Base-by-base conservation (phyloP, 2,888 invertebrate genomes). In the Meiosimyza decipiens region DNA sequence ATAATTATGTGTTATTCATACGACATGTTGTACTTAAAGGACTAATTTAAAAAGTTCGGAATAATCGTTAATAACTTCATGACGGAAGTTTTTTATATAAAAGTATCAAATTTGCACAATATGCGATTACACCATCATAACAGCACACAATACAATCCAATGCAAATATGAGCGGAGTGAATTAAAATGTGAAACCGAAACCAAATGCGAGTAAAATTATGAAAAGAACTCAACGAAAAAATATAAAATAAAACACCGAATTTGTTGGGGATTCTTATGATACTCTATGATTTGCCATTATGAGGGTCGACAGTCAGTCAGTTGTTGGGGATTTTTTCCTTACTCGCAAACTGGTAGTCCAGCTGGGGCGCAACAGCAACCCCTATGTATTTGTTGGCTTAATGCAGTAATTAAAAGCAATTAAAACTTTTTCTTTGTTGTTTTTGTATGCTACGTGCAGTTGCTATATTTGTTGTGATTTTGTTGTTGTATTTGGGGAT, bases 321-420 rank as follows among this genome's bases (percentile, higher is more conserved):
- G 40, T 40, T 40, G 40, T 40, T 40, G 40, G 40, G 40, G 2
- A 3, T 40, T 6, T 40, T 40, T 6, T 6, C 9, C 40, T 7
- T 9, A 9, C 40, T 9, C 40, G 40, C 6, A 40, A 40, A 5
- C 9, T 16, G 16, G 54, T 40, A 28, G 40, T 40, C 40, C 12
- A 28, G 60, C 13, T 60, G 13, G n/a, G 4, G 13, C 28, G 13
- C 33, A 28, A 40, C 33, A 60, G 60, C 28, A 60, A 40, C 33
- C 13, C 33, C 22, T 60, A n/a, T 40, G 60, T 28, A 22, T 55
- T 55, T 55, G 67, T 55, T 67, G 57, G 67, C 67, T 67, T 67
- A 67, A 67, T 67, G 67, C 67, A 67, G 55, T 55, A 67, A 67
- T 67, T 67, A 67, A 67, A 67, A 67, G 67, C 67, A 67, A 67